These are phyloP conservation scores for Pteropus alecto DNA, from an alignment of 2,113 vertebrate species.

Conservation along the genomic window DNA sequence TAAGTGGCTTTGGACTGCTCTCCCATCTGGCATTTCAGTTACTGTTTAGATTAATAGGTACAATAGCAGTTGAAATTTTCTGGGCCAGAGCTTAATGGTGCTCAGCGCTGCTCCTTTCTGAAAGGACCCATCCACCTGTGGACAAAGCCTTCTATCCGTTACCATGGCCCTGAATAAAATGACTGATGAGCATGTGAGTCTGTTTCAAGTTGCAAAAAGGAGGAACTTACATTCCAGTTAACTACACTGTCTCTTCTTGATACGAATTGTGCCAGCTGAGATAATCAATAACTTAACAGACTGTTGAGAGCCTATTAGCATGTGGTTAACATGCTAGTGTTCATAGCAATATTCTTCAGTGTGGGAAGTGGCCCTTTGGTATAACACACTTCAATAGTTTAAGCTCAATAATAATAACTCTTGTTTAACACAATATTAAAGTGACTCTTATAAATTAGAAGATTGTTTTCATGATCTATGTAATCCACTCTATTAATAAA, in stretches of 20 bases:
- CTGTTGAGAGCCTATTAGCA: slow-evolving; percentile 18
- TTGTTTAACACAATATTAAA: slow-evolving; percentile 46
- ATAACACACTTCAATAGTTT: slow-evolving; percentile 18
- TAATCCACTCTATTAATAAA: slow-evolving; percentile 66
- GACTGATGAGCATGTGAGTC: slow-evolving; percentile 50
- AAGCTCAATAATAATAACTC: slow-evolving; percentile 56
- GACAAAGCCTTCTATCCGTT: slow-evolving; percentile 64
- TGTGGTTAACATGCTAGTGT: slow-evolving; percentile 46
- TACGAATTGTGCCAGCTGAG: slow-evolving; percentile 23
- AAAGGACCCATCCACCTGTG: slow-evolving; percentile 52
- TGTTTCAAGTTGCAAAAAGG: slow-evolving; percentile 51
- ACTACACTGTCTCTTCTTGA: not conserved
- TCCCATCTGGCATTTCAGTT: slow-evolving; percentile 17
- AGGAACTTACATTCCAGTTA: slow-evolving; percentile 31
- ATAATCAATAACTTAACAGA: slow-evolving; percentile 58
- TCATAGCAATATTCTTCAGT: not conserved
- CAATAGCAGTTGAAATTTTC: slow-evolving; percentile 16
- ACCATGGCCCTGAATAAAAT: slow-evolving; percentile 48
- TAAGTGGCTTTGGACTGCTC: slow-evolving; percentile 50
- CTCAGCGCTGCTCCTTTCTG: slow-evolving; percentile 12
- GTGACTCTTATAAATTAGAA: slow-evolving; percentile 46
- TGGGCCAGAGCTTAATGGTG: slow-evolving; percentile 33
- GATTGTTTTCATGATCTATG: slow-evolving; percentile 66
- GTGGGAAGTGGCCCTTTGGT: slow-evolving; percentile 43
- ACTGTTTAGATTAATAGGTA: slow-evolving; percentile 51